A percentile compares a stretch with the other conserved stretches of the same genome.
These are phyloP conservation scores for Panzeria rudis DNA, from an alignment of 2,888 invertebrate species.

Conservation along the genomic window DNA sequence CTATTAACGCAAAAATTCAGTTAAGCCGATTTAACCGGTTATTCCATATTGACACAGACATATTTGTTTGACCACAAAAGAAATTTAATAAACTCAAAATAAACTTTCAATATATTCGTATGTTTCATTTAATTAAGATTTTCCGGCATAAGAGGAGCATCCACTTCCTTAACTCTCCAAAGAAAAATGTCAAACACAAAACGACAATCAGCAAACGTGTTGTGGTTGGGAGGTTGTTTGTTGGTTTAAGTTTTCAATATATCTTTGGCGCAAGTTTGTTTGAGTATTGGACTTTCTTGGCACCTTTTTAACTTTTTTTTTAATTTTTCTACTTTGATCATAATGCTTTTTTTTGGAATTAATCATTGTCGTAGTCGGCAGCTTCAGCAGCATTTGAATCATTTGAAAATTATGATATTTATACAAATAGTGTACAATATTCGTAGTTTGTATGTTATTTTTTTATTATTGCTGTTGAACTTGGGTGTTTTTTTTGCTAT, in stretches of 20 bases:
- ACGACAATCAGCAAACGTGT: conserved; percentile 19
- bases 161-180: conserved; percentile 42
- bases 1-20: too few relatives aligned
- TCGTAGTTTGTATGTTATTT: conserved; percentile 21
- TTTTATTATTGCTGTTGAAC: conserved; percentile 59
- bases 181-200: conserved; percentile 25
- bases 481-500: conserved; percentile 40
- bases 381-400: conserved; percentile 23
- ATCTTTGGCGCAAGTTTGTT: conserved; percentile 33
- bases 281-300: conserved; percentile 27
- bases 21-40: too few relatives aligned
- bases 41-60: not conserved
- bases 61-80: conserved; percentile 17
- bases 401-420: conserved; percentile 38
- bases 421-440: not conserved
- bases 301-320: conserved; percentile 26
- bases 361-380: conserved; percentile 14
- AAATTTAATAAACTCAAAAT: conserved; percentile 4
- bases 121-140: conserved; percentile 35
- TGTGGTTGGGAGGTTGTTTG: conserved; percentile 30
- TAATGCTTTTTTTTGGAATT: conserved; percentile 7
- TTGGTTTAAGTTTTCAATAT: conserved; percentile 12
- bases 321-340: conserved; percentile 4
- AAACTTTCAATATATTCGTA: conserved; percentile 19
- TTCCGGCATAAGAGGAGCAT: conserved; percentile 44